phyloP scores from a whole-genome alignment of 2,797 vertebrate genomes.

The Sebastes diaconus region DNA sequence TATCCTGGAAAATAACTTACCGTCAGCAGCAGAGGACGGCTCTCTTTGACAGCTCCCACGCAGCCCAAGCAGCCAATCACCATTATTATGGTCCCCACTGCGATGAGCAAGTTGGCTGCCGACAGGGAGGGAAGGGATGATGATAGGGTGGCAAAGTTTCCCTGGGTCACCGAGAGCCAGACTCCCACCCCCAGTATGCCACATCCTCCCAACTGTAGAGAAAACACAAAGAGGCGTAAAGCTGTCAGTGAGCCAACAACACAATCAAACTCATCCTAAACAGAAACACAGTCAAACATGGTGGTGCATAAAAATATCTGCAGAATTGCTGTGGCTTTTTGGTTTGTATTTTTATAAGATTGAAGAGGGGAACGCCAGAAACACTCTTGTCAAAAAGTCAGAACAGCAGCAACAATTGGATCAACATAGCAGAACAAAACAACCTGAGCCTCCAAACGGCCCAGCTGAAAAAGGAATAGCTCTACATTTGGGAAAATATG shows the following conservation, averaged over 20 bases:
- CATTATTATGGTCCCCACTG: conserved; percentile 93
- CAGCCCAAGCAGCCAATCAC: conserved; percentile 98
- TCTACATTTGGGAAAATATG: not conserved
- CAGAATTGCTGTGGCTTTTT: not conserved
- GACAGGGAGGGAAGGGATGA: conserved; percentile 95
- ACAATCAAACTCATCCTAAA: not conserved
- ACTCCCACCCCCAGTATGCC: conserved; percentile 96
- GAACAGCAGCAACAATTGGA: not conserved
- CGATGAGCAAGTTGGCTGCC: conserved; percentile 96
- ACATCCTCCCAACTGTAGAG: conserved; percentile 92
- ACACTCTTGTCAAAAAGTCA: not conserved
- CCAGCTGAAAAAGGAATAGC: not conserved
- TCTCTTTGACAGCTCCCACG: conserved; percentile 96
- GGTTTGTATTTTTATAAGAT: not conserved
- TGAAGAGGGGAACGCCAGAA: not conserved
- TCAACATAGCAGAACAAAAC: not conserved
- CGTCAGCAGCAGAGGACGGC: conserved; percentile 92
- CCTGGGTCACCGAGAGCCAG: conserved; percentile 98
- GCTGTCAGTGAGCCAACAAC: conserved; percentile 26
- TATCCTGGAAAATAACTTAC: conserved; percentile 81
- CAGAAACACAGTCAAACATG: not conserved
- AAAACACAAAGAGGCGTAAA: conserved; percentile 40
- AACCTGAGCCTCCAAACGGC: not conserved
- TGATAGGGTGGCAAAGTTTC: conserved; percentile 97
- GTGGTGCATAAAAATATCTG: not conserved